Conservation (phyloP, 2,888 invertebrate species). For the Drosophila sordidula region DNA sequence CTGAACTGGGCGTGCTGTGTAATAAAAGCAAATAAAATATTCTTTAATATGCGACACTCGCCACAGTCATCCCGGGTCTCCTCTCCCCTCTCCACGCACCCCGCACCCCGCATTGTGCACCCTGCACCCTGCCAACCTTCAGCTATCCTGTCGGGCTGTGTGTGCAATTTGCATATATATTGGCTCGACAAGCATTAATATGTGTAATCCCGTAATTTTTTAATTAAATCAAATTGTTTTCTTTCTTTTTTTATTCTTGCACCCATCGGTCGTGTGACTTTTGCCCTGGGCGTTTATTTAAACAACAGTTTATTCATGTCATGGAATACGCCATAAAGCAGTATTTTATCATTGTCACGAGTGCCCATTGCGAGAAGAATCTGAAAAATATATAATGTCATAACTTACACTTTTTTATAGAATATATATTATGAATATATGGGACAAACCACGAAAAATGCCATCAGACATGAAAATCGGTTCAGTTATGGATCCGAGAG, state of each 20-base stretch:
- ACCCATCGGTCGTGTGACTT: constrained; percentile 16
- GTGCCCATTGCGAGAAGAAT: too few relatives aligned
- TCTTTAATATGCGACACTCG: constrained; percentile 79
- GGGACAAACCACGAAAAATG: too few relatives aligned
- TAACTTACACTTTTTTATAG: neutral
- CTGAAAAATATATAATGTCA: neutral
- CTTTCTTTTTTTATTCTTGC: constrained; percentile 6
- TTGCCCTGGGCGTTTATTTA: constrained; percentile 7
- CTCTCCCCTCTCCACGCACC: neutral
- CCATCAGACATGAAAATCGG: too few relatives aligned
- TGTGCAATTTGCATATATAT: constrained; percentile 82
- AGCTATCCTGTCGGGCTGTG: constrained; percentile 31
- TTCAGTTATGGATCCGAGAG: too few relatives aligned
- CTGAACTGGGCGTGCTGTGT: constrained; percentile 67
- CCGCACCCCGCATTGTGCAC: neutral
- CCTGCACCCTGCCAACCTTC: constrained; percentile 13
- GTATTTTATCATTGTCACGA: neutral
- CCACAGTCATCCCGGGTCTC: constrained; percentile 45
- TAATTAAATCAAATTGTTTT: constrained; percentile 82
- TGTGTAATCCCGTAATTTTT: constrained; percentile 83
- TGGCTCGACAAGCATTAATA: constrained; percentile 81
- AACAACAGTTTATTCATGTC: constrained; percentile 11
- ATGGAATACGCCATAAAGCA: neutral
- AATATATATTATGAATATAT: too few relatives aligned
- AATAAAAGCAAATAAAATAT: constrained; percentile 81